phyloP scores from a whole-genome alignment of 2,888 invertebrate species.

The Eupithecia tripunctaria region DNA sequence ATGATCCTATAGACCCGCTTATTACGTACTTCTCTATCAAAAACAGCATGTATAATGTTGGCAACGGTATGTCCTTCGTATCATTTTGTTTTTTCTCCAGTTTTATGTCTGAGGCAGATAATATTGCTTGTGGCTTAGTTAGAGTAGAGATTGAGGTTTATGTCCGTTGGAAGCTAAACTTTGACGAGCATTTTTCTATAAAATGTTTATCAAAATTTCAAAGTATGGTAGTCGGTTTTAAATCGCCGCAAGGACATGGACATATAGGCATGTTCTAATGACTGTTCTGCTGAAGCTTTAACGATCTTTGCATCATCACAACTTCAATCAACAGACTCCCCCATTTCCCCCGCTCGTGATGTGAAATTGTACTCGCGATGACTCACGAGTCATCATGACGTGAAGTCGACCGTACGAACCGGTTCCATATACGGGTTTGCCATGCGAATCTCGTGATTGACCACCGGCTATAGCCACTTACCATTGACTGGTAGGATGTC shows the following conservation, averaged over 20 bases:
- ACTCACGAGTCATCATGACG: constrained; percentile 49
- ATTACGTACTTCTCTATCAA: neutral
- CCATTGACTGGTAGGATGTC: constrained; percentile 3
- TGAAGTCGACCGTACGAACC: constrained; percentile 40
- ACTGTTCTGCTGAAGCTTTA: neutral
- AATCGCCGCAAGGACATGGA: neutral
- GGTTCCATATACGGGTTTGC: constrained; percentile 26
- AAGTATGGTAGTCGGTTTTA: neutral
- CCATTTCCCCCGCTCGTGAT: neutral
- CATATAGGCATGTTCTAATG: neutral
- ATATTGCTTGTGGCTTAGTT: too few relatives aligned
- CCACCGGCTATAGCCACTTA: constrained; percentile 11
- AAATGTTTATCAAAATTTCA: neutral
- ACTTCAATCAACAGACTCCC: constrained; percentile 20
- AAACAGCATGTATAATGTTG: neutral
- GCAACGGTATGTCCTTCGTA: neutral
- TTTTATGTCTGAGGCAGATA: too few relatives aligned
- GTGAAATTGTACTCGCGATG: constrained; percentile 51
- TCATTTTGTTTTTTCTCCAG: too few relatives aligned
- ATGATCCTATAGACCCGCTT: neutral
- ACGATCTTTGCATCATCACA: neutral
- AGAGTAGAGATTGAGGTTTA: neutral
- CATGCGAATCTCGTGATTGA: constrained; percentile 38
- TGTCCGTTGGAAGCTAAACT: neutral
- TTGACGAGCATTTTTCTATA: neutral